A percentile compares a stretch with the other conserved stretches of the same genome.
phyloP scores from a whole-genome alignment of 1,140 invertebrate genomes.

The Drosophila ercepeae region DNA sequence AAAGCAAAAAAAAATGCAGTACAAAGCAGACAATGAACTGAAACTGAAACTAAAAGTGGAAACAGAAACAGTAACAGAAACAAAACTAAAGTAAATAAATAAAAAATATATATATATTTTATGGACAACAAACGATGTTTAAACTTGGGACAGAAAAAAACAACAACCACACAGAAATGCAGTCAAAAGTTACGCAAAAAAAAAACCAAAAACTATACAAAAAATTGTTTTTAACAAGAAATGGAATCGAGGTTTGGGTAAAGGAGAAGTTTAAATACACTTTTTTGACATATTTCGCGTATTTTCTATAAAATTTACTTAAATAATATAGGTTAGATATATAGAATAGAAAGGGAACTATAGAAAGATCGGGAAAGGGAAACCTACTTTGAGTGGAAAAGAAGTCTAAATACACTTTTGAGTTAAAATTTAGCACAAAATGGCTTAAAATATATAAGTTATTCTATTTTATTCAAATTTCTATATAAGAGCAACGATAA shows the following conservation, averaged over 20 bases:
- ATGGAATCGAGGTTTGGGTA: neutral
- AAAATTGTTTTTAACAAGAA: neutral
- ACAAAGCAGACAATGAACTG: slow-evolving; percentile 22
- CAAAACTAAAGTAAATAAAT: slow-evolving; percentile 7
- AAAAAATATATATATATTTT: neutral
- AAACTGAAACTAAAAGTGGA: slow-evolving; percentile 59
- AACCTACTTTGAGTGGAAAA: too few species aligned
- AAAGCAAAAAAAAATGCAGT: slow-evolving; percentile 19
- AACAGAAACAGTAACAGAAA: slow-evolving; percentile 31
- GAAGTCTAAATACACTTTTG: too few species aligned
- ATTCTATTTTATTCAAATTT: too few species aligned
- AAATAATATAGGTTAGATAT: too few species aligned
- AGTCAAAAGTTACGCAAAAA: slow-evolving; percentile 48
- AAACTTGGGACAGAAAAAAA: slow-evolving; percentile 52
- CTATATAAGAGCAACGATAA: too few species aligned
- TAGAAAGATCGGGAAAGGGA: too few species aligned
- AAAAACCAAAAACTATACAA: too few species aligned
- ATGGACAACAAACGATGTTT: slow-evolving; percentile 28
- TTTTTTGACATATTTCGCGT: too few species aligned
- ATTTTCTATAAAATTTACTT: too few species aligned
- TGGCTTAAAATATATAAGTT: too few species aligned
- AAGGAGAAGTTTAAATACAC: neutral
- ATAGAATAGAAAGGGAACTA: too few species aligned
- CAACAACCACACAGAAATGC: slow-evolving; percentile 22
- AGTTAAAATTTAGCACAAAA: too few species aligned